phyloP scores from a whole-genome alignment of 92 coral and sea anemone genomes.

The Heteractis magnifica region DNA sequence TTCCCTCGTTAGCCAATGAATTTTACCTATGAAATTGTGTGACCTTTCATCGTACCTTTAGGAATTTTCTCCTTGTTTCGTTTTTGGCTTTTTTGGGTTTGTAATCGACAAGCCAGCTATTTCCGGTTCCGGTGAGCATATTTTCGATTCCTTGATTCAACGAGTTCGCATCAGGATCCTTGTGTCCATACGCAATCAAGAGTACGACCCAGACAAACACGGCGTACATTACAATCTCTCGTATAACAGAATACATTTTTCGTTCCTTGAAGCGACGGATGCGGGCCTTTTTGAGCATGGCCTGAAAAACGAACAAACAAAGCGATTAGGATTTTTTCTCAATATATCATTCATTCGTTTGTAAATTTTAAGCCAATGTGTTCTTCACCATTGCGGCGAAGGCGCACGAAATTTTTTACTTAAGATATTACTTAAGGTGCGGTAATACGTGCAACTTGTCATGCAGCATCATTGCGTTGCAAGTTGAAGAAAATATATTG shows the following conservation, averaged over 20 bases:
- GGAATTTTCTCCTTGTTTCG: slow-evolving; percentile 44
- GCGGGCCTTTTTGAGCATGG: slow-evolving; percentile 71
- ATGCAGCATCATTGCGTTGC: too few relatives aligned
- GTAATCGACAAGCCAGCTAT: slow-evolving; percentile 50
- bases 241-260: slow-evolving; percentile 83
- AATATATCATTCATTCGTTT: neutral
- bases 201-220: slow-evolving; percentile 93
- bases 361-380: too few relatives aligned
- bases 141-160: slow-evolving; percentile 79
- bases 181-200: slow-evolving; percentile 88
- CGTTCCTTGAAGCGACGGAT: slow-evolving; percentile 81
- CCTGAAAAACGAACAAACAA: slow-evolving; percentile 26
- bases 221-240: slow-evolving; percentile 77
- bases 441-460: too few relatives aligned
- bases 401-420: too few relatives aligned
- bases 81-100: slow-evolving; percentile 19
- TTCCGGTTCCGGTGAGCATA: slow-evolving; percentile 64
- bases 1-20: too few relatives aligned
- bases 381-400: too few relatives aligned
- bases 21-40: neutral
- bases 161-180: slow-evolving; percentile 89
- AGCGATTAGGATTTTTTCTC: neutral
- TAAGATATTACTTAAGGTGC: too few relatives aligned
- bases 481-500: too few relatives aligned
- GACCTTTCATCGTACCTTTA: slow-evolving; percentile 34